These are phyloP conservation scores for Rousettus leschenaultii DNA, from an alignment of 2,113 vertebrate species.

Conservation along the genomic window DNA sequence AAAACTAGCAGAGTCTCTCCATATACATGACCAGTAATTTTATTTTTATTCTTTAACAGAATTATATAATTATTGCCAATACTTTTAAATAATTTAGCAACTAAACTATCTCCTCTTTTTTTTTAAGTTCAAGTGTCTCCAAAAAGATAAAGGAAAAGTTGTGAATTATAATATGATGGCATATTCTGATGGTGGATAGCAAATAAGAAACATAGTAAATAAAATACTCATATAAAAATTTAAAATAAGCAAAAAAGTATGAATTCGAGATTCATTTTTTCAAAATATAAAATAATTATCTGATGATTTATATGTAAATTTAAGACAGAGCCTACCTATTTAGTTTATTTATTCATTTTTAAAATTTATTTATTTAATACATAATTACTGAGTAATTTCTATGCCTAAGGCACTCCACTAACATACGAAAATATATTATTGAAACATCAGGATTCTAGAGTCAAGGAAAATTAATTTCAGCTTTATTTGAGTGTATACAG, in stretches of 20 bases:
- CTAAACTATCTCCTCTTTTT: neutral
- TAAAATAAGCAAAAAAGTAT: neutral
- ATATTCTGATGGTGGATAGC: neutral
- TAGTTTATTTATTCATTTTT: neutral
- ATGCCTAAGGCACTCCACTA: neutral
- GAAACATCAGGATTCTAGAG: neutral
- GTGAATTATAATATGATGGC: neutral
- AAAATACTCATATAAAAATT: neutral
- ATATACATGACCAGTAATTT: neutral
- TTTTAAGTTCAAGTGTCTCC: neutral
- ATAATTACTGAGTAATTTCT: neutral
- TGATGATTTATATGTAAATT: neutral
- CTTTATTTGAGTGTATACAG: neutral
- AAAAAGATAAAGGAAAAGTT: neutral
- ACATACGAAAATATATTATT: neutral
- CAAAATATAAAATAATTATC: neutral
- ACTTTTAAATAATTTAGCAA: neutral
- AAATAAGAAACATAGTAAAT: neutral
- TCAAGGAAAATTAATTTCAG: neutral
- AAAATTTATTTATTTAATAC: neutral
- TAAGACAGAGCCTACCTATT: neutral
- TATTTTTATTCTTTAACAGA: neutral
- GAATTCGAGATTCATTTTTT: neutral
- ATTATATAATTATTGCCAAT: neutral
- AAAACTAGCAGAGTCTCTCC: neutral